Conservation (phyloP, 2,797 vertebrate species). For the Alectoris magna region DNA sequence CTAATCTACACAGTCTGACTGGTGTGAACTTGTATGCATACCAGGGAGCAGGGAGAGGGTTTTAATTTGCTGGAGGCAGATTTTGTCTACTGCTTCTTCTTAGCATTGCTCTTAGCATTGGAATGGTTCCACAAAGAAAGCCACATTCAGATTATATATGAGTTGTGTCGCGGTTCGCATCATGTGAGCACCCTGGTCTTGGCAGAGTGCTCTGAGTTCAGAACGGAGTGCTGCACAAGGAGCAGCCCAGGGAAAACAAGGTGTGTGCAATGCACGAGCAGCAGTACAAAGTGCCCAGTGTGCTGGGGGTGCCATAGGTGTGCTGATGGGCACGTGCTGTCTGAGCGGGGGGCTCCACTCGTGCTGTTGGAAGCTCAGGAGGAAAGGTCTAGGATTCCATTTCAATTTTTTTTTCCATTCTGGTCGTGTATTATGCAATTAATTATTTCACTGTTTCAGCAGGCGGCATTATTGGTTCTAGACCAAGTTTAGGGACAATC, state of each 20-base stretch:
- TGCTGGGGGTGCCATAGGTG: too few relatives aligned
- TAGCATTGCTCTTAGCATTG: rapidly evolving
- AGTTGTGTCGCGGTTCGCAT: rapidly evolving
- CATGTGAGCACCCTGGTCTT: background rate
- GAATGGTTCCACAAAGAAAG: rapidly evolving
- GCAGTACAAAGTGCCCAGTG: background rate
- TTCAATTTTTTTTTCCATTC: too few relatives aligned
- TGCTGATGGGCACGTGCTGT: too few relatives aligned
- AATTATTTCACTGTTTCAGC: too few relatives aligned
- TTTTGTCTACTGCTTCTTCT: background rate
- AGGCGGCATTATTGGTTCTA: background rate
- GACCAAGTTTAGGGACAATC: too few relatives aligned
- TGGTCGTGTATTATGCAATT: too few relatives aligned
- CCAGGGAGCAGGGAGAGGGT: background rate
- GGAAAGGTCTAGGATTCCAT: too few relatives aligned
- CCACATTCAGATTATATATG: rapidly evolving
- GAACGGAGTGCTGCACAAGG: rapidly evolving
- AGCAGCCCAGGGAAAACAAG: background rate
- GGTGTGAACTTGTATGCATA: background rate
- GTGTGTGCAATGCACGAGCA: background rate
- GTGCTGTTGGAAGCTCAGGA: too few relatives aligned
- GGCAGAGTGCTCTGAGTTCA: rapidly evolving
- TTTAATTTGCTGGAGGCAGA: background rate
- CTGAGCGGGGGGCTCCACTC: too few relatives aligned
- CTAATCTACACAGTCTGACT: background rate